Percentiles rank a stretch among this genome's conserved stretches.
These are phyloP conservation scores for Zapornia atra DNA, from an alignment of 2,113 vertebrate genomes.

Conservation along the genomic window DNA sequence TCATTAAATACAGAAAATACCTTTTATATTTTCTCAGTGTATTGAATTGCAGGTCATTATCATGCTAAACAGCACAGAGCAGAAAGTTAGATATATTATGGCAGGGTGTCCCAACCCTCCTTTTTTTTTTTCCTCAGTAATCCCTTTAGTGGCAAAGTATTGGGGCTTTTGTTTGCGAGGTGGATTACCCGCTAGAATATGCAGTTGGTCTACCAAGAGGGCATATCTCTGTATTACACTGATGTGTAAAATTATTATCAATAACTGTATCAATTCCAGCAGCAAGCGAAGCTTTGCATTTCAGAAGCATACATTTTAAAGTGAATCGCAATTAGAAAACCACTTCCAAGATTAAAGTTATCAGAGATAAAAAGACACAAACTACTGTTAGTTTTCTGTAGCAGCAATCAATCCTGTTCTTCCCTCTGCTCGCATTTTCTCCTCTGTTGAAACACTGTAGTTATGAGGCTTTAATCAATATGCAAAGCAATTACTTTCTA, in stretches of 20 bases:
- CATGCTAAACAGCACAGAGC: neutral
- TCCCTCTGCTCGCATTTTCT: neutral
- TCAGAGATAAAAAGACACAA: neutral
- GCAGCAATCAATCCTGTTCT: neutral
- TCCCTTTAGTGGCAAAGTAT: neutral
- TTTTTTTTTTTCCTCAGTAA: neutral
- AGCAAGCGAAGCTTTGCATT: neutral
- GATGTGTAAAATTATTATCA: neutral
- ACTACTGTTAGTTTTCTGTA: neutral
- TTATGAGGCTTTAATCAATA: constrained; percentile 10
- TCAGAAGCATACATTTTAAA: neutral
- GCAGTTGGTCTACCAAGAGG: neutral
- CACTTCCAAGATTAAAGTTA: neutral
- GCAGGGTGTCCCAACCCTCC: neutral
- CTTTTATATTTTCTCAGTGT: neutral
- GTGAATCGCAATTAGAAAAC: neutral
- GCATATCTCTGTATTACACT: neutral
- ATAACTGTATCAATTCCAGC: neutral
- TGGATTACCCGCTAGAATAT: neutral
- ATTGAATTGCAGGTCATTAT: neutral
- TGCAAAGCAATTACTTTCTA: neutral
- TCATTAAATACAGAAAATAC: neutral
- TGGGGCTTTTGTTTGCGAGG: neutral
- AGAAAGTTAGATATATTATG: neutral
- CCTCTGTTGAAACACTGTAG: neutral